phyloP scores from a whole-genome alignment of 2,113 vertebrate genomes.

The Nannospalax galili region DNA sequence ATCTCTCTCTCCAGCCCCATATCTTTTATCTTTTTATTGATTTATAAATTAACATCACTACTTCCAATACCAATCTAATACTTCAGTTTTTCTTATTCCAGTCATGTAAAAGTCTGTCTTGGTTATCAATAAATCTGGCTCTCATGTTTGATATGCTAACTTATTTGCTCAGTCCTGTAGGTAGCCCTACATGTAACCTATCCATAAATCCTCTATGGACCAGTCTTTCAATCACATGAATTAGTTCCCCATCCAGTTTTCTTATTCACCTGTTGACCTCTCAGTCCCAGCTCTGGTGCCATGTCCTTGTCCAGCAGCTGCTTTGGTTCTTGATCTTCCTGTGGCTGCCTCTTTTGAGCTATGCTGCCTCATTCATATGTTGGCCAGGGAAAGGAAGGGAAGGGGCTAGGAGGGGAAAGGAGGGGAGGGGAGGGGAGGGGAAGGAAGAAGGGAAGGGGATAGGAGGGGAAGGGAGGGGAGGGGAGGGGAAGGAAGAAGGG shows the following conservation, averaged over 20 bases:
- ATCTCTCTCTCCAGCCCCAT: no score
- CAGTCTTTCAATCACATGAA: background rate
- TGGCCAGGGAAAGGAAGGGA: no score
- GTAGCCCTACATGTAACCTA: no score
- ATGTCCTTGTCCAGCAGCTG: background rate
- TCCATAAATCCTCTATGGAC: no score
- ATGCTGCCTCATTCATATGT: background rate
- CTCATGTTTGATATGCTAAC: background rate
- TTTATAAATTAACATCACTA: constrained; percentile 18
- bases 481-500: no score
- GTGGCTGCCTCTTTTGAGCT: background rate
- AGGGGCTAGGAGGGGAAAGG: no score
- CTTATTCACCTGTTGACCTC: background rate
- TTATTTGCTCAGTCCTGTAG: background rate
- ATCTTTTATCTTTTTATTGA: no score
- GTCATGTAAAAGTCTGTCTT: background rate
- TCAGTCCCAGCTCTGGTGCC: background rate
- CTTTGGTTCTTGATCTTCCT: background rate
- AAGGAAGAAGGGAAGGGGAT: no score
- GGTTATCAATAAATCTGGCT: background rate
- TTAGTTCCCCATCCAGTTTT: background rate
- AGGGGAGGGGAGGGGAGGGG: no score
- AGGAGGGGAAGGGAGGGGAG: no score
- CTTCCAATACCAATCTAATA: background rate
- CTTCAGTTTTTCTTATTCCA: background rate